Percentiles rank a stretch among this genome's conserved stretches.
phyloP scores from a whole-genome alignment of 1,140 invertebrate genomes.

The Megalopta genalis region DNA sequence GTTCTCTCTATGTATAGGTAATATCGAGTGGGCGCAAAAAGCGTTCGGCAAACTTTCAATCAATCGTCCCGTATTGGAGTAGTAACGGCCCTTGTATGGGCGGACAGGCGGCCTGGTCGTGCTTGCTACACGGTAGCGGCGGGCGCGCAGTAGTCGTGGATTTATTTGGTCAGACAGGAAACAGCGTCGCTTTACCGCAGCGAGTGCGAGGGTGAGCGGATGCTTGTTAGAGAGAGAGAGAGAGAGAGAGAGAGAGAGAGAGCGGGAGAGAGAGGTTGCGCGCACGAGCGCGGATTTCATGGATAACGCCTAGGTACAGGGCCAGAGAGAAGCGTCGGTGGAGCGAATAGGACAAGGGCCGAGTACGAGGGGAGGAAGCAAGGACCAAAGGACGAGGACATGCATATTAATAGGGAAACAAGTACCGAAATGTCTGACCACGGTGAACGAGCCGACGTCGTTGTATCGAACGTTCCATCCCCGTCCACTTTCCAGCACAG shows the following conservation, averaged over 20 bases:
- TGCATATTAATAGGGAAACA: constrained; percentile 74
- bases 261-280: too few species aligned
- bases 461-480: constrained; percentile 60
- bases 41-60: constrained; percentile 65
- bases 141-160: constrained; percentile 71
- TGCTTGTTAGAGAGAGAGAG: too few species aligned
- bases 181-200: constrained; percentile 67
- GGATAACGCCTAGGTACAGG: constrained; percentile 39
- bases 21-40: constrained; percentile 57
- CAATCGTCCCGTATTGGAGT: constrained; percentile 65
- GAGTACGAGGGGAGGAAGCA: constrained; percentile 23
- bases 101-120: constrained; percentile 61
- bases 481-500: constrained; percentile 11
- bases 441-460: constrained; percentile 61
- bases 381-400: constrained; percentile 67
- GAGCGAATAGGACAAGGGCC: constrained; percentile 45
- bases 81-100: constrained; percentile 74
- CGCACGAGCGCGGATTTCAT: constrained; percentile 57
- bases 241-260: too few species aligned
- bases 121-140: constrained; percentile 36
- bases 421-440: constrained; percentile 66
- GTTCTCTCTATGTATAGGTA: constrained; percentile 35
- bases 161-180: constrained; percentile 77
- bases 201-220: constrained; percentile 21
- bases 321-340: constrained; percentile 21